phyloP scores from a whole-genome alignment of 2,797 vertebrate genomes.

The Myotis pilosus region DNA sequence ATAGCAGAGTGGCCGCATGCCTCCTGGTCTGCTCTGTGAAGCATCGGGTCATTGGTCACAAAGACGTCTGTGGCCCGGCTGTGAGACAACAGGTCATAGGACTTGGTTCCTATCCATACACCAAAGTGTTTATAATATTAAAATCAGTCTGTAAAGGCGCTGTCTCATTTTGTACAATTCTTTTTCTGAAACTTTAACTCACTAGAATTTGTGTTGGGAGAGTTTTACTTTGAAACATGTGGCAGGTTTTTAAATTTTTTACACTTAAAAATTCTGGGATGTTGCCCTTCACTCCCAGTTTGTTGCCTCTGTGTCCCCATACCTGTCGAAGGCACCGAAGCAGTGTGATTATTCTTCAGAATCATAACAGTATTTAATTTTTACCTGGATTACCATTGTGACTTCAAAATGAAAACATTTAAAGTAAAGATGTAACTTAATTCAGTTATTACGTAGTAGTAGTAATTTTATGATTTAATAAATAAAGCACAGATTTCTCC shows the following conservation, averaged over 20 bases:
- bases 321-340: not conserved
- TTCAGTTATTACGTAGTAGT: too few species aligned
- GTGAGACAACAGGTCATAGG: not conserved
- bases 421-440: not conserved
- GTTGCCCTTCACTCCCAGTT: not conserved
- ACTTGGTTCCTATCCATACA: rapidly evolving
- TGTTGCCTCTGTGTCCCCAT: not conserved
- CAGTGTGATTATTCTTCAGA: not conserved
- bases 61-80: rapidly evolving
- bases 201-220: not conserved
- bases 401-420: not conserved
- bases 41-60: not conserved
- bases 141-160: rapidly evolving
- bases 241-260: not conserved
- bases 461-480: too few species aligned
- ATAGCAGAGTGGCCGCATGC: not conserved
- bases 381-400: not conserved
- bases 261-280: too few species aligned
- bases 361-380: not conserved
- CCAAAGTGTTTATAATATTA: rapidly evolving
- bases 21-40: rapidly evolving
- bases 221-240: not conserved
- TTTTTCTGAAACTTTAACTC: not conserved
- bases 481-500: not conserved
- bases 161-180: rapidly evolving